Evolutionary conservation across 2,888 invertebrate genomes (phyloP), one percentile per base, ranked within the genome.

Genomic region (Oscheius sp.): DNA sequence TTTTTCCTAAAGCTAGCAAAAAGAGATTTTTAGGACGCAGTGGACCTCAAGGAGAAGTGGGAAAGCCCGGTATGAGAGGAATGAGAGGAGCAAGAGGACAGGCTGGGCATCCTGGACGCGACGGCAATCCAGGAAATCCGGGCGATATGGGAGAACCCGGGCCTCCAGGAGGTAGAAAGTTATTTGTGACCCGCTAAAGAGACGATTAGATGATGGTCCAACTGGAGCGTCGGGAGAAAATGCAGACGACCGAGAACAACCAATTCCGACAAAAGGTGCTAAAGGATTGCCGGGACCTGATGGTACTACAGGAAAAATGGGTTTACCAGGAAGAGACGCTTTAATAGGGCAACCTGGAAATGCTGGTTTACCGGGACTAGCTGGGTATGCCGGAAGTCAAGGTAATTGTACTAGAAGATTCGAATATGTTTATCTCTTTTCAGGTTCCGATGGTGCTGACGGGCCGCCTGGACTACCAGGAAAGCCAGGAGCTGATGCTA

Each of bases 171-270:
- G 46, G 21, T 9, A 16, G 16, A 46, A n/a, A n/a, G n/a, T n/a
- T n/a, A n/a, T n/a, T n/a, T n/a, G n/a, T 77, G 79, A 49, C n/a
- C 55, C 2, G 66, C 73, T 7, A 78, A 78, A 23, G 53, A 55
- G 46, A 75, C n/a, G 75, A 0, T 77, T 77, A 70, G 59, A 69
- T 0, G 75, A 77, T 46, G 79, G 79, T 12, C 73, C 66, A 9
- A 73, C 74, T 7, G 79, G 79, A 66, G 29, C 72, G 7, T 75
- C 77, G 9, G 79, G 79, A 55, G 63, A 66, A 63, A 73, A 74
- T 29, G 79, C 77, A 52, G 66, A 66, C 9, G 21, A 77, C 49
- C 18, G 27, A 2, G 61, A 59, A 41, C 71, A 71, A 21, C 61
- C 59, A 12, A 21, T 71, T 29, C 29, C 61, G 1, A 9, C 52